A percentile compares a stretch with the other conserved stretches of the same genome.
Conservation (phyloP, 2,888 invertebrate genomes). For the Lysandra coridon region DNA sequence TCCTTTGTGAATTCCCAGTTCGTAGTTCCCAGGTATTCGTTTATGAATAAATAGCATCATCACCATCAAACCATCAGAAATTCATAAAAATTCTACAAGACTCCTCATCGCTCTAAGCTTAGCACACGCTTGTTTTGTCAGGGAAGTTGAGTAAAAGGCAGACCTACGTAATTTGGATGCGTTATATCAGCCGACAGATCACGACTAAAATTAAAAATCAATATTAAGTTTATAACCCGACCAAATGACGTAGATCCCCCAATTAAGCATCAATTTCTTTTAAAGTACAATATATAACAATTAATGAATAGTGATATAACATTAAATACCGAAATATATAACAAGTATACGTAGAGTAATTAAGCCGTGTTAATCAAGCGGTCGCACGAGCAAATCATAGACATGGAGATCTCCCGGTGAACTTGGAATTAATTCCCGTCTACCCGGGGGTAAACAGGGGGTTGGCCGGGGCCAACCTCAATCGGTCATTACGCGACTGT, state of each 20-base stretch:
- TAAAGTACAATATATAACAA: neutral
- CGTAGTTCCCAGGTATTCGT: neutral
- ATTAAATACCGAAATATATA: neutral
- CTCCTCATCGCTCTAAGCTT: too few species aligned
- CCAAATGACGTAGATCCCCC: neutral
- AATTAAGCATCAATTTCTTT: too few species aligned
- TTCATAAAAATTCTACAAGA: too few species aligned
- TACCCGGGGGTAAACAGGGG: neutral
- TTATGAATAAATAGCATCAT: neutral
- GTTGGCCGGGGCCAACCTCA: neutral
- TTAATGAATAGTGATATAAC: neutral
- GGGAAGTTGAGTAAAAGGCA: too few species aligned
- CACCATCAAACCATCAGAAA: neutral
- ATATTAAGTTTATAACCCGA: neutral
- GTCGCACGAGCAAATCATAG: constrained; percentile 15
- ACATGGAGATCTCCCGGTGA: neutral
- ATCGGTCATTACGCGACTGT: constrained; percentile 20
- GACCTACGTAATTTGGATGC: neutral
- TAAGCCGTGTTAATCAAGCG: constrained; percentile 2
- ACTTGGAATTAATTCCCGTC: constrained; percentile 12
- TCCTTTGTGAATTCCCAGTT: neutral
- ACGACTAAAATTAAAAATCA: too few species aligned
- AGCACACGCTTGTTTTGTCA: too few species aligned
- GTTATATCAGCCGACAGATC: too few species aligned
- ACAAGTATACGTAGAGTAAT: neutral